Percentiles rank a stretch among this genome's conserved stretches.
Evolutionary conservation across 2,797 vertebrate genomes (phyloP).

Genomic region (Limnodromus scolopaceus): DNA sequence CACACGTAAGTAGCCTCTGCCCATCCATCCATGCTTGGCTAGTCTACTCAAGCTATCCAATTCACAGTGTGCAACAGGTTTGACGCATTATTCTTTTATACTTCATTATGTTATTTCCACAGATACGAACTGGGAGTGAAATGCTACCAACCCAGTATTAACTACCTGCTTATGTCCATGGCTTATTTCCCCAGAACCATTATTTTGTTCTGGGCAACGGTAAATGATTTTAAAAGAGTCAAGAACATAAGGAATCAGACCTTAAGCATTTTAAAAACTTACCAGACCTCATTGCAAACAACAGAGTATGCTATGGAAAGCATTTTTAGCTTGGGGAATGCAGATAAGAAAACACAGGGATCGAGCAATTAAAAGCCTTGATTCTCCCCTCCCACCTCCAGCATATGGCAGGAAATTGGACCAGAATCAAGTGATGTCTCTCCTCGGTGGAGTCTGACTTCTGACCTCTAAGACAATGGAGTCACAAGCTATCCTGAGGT

Average conservation of each 20-base stretch:
- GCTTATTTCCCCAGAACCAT: not conserved
- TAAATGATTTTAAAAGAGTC: not conserved
- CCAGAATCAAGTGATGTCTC: constrained; percentile 71
- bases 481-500: constrained; percentile 76
- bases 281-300: not conserved
- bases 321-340: constrained; percentile 62
- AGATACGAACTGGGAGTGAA: not conserved
- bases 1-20: not conserved
- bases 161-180: not conserved
- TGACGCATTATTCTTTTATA: not conserved
- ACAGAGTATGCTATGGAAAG: constrained; percentile 9
- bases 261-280: constrained; percentile 3
- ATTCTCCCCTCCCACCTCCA: constrained; percentile 60
- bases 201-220: not conserved
- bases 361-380: constrained; percentile 67
- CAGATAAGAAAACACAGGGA: constrained; percentile 56
- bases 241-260: not conserved
- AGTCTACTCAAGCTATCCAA: not conserved
- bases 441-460: constrained; percentile 65
- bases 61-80: not conserved
- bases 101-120: not conserved
- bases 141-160: not conserved
- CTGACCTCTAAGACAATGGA: constrained; percentile 76
- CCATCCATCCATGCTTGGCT: not conserved
- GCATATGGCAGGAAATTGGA: constrained; percentile 77